A percentile compares a stretch with the other conserved stretches of the same genome.
Conservation (phyloP, 2,797 vertebrate genomes). For the Prionace glauca region DNA sequence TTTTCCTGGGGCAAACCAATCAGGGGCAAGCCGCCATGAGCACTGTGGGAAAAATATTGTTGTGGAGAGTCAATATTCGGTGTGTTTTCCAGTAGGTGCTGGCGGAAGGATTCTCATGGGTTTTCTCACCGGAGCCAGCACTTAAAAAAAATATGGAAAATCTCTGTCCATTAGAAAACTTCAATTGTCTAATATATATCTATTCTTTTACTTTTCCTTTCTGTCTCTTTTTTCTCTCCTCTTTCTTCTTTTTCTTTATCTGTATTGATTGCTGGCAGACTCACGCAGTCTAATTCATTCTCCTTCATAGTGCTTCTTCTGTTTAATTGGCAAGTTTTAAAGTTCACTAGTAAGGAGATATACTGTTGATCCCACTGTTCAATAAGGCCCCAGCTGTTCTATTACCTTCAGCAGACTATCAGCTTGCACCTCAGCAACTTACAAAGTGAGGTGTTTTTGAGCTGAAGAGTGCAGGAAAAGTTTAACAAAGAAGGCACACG, state of each 20-base stretch:
- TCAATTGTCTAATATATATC: not conserved
- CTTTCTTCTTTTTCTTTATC: not conserved
- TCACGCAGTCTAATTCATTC: not conserved
- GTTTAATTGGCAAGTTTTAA: not conserved
- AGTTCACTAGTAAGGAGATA: not conserved
- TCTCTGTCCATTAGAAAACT: not conserved
- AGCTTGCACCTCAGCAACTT: not conserved
- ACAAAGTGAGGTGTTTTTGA: not conserved
- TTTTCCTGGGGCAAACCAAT: no score
- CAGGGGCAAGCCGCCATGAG: no score
- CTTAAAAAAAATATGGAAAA: no score
- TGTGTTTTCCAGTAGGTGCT: no score
- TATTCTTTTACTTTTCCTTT: not conserved
- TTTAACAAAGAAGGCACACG: not conserved
- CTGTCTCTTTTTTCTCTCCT: not conserved
- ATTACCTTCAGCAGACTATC: not conserved
- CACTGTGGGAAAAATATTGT: no score
- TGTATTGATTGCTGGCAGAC: not conserved
- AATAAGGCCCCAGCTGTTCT: not conserved
- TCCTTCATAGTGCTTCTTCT: not conserved
- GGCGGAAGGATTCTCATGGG: no score
- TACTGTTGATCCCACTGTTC: not conserved
- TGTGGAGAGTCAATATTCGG: no score
- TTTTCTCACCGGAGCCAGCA: no score
- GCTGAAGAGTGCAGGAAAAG: not conserved